Percentiles rank a stretch among this genome's conserved stretches.
These are phyloP conservation scores for Chroicocephalus ridibundus DNA, from an alignment of 2,113 vertebrate species.

Conservation along the genomic window DNA sequence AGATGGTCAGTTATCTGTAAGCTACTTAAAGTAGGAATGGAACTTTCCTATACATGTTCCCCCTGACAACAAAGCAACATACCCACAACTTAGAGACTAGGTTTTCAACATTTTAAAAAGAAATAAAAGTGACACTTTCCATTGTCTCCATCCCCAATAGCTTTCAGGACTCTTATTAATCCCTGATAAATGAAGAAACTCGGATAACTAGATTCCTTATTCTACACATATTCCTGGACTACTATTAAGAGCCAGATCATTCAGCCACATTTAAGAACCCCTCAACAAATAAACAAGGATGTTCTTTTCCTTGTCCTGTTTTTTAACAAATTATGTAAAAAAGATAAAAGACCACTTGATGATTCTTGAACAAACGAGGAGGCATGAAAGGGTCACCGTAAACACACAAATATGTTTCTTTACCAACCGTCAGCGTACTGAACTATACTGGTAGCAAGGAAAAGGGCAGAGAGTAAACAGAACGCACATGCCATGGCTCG, in stretches of 20 bases:
- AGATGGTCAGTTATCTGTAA: neutral
- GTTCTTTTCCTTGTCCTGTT: neutral
- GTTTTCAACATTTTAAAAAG: neutral
- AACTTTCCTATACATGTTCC: neutral
- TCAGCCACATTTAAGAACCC: neutral
- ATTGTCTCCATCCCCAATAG: neutral
- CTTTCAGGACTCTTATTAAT: neutral
- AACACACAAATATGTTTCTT: neutral
- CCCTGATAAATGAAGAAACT: neutral
- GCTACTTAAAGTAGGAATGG: neutral
- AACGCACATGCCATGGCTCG: neutral
- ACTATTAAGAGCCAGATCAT: neutral
- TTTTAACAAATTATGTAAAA: neutral
- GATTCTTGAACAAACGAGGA: neutral
- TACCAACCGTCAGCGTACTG: neutral
- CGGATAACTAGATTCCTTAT: neutral
- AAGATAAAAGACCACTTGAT: neutral
- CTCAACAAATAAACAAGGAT: neutral
- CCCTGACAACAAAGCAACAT: neutral
- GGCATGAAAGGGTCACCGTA: neutral
- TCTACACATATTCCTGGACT: neutral
- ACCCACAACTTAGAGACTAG: neutral
- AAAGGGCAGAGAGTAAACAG: neutral
- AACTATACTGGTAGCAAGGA: neutral
- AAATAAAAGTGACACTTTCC: neutral